Percentiles rank a stretch among this genome's conserved stretches.
Evolutionary conservation across 2,797 vertebrate species (phyloP).

Genomic region (Poecilia gillii): DNA sequence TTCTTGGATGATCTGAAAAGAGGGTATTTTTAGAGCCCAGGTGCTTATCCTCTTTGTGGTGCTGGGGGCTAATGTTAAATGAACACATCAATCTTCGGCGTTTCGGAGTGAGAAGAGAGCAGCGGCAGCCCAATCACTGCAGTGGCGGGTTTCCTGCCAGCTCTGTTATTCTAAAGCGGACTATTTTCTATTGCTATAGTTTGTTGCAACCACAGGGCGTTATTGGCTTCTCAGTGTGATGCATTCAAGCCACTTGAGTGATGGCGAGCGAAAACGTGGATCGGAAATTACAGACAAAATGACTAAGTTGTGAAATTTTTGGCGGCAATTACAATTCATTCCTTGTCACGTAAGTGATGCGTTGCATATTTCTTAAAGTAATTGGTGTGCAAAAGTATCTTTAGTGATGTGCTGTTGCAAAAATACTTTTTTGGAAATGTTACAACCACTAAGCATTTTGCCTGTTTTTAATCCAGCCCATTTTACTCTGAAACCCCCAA

Average conservation of each 20-base stretch:
- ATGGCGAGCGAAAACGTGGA: constrained; percentile 37
- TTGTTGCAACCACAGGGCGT: constrained; percentile 41
- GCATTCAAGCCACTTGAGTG: constrained; percentile 38
- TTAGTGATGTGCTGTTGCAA: constrained; percentile 46
- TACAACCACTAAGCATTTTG: neutral
- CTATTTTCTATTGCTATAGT: constrained; percentile 46
- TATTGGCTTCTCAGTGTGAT: constrained; percentile 51
- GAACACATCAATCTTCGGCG: constrained; percentile 79
- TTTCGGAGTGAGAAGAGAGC: constrained; percentile 59
- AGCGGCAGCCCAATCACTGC: constrained; percentile 43
- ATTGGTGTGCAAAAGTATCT: constrained; percentile 29
- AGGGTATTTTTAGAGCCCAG: constrained; percentile 77
- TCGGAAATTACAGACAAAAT: constrained; percentile 15
- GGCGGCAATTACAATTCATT: neutral
- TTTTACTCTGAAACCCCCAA: neutral
- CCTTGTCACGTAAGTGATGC: constrained; percentile 2
- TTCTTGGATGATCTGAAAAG: constrained; percentile 70
- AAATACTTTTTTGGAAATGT: neutral
- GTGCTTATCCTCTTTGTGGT: constrained; percentile 75
- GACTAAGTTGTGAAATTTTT: neutral
- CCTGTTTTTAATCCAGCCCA: neutral
- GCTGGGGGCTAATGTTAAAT: constrained; percentile 79
- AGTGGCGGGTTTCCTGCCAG: constrained; percentile 61
- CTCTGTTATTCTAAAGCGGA: constrained; percentile 54
- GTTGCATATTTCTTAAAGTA: neutral